Evolutionary conservation across 2,113 vertebrate genomes (phyloP).

Genomic region (Sapayoa aenigma): DNA sequence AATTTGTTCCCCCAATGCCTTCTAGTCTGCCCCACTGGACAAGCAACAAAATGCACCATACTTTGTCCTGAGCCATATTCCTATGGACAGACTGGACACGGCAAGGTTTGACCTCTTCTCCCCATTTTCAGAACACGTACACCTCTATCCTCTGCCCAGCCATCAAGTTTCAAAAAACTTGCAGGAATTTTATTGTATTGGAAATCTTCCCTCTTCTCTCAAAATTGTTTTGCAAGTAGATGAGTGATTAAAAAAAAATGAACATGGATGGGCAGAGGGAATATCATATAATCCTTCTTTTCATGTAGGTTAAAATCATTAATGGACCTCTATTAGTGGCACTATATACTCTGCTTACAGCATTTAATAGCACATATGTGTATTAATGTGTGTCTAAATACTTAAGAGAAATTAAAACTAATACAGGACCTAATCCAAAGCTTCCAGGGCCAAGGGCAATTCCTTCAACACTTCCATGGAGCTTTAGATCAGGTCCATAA

Average conservation of each 20-base stretch:
- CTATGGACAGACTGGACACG: not conserved
- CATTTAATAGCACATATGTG: not conserved
- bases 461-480: not conserved
- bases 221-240: not conserved
- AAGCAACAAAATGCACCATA: not conserved
- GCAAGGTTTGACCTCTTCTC: not conserved
- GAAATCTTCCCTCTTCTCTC: not conserved
- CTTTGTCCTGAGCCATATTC: not conserved
- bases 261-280: not conserved
- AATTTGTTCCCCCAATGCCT: fast-evolving
- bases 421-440: not conserved
- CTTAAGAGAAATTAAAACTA: not conserved
- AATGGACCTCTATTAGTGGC: not conserved
- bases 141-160: not conserved
- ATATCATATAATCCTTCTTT: not conserved
- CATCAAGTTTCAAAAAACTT: not conserved
- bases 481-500: not conserved
- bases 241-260: not conserved
- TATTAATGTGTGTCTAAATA: not conserved
- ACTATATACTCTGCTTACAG: not conserved
- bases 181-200: not conserved
- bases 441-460: not conserved
- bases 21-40: not conserved
- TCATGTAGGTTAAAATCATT: not conserved
- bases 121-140: not conserved